Evolutionary conservation across 2,113 vertebrate genomes (phyloP).

Genomic region (Ascaphus truei): DNA sequence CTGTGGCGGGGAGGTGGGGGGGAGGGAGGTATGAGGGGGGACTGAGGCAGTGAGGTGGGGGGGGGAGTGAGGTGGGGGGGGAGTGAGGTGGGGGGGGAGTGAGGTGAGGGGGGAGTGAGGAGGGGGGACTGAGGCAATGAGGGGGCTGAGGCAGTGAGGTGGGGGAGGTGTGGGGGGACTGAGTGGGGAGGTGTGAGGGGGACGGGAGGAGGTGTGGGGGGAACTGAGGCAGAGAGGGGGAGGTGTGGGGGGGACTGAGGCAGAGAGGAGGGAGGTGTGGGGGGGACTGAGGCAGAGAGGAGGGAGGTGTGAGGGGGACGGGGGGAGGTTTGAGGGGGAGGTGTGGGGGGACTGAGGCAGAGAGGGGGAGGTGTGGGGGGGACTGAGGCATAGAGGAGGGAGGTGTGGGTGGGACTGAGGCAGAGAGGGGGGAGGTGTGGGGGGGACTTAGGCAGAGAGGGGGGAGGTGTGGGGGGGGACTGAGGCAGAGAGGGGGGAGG

Average conservation of each 20-base stretch:
- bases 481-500: not conserved
- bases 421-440: rapidly evolving
- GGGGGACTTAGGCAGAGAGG: not conserved
- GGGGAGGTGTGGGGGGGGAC: not conserved
- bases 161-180: too few species aligned
- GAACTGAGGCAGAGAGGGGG: too few species aligned
- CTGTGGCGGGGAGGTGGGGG: too few species aligned
- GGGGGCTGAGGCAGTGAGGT: conserved; percentile 12
- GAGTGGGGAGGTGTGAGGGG: not conserved
- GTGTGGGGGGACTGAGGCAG: too few species aligned
- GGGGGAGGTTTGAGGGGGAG: not conserved
- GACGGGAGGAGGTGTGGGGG: conserved; percentile 1
- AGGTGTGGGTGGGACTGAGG: not conserved
- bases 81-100: not conserved
- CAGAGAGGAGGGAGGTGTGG: too few species aligned
- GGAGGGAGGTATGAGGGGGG: too few species aligned
- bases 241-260: too few species aligned
- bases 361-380: not conserved
- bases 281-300: too few species aligned
- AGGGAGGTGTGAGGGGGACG: not conserved
- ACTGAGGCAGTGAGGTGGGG: too few species aligned
- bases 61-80: not conserved
- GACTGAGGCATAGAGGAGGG: not conserved
- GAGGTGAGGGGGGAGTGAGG: too few species aligned
- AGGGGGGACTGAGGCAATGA: not conserved